Conservation (phyloP, 2,113 vertebrate genomes). For the Drymodes brunneopygia region DNA sequence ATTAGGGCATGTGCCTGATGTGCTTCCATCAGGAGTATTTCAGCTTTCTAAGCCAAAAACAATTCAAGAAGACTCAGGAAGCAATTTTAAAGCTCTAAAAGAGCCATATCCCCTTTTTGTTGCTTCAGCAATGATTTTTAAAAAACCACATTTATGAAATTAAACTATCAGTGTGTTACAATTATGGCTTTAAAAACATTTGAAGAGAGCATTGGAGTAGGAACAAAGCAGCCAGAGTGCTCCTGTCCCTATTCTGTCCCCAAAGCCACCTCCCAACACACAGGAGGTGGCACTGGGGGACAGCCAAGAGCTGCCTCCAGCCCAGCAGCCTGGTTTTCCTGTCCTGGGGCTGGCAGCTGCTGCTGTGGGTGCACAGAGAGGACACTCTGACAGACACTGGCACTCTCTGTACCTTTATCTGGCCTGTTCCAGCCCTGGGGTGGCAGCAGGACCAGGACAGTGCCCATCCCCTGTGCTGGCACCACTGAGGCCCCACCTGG, state of each 20-base stretch:
- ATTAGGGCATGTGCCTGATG: neutral
- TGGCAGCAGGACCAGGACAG: neutral
- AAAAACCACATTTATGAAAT: neutral
- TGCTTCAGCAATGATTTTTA: neutral
- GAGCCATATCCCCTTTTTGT: neutral
- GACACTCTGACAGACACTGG: neutral
- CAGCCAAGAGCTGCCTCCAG: neutral
- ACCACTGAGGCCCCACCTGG: too few species aligned
- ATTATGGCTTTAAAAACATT: neutral
- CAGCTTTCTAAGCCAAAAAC: conserved; percentile 11
- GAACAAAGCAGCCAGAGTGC: neutral
- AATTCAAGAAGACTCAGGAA: conserved; percentile 5
- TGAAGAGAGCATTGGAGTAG: neutral
- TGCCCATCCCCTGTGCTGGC: neutral
- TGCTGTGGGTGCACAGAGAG: neutral
- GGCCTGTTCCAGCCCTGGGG: neutral
- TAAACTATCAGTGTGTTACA: neutral
- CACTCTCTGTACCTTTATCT: neutral
- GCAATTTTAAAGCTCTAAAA: conserved; percentile 26
- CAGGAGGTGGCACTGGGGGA: neutral
- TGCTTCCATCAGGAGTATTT: neutral
- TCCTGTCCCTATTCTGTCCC: neutral
- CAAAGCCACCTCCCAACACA: neutral
- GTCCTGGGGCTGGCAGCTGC: neutral
- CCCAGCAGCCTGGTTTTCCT: neutral